These are phyloP conservation scores for Drosophila parthenogenetica DNA, from an alignment of 2,888 invertebrate genomes.

Conservation along the genomic window DNA sequence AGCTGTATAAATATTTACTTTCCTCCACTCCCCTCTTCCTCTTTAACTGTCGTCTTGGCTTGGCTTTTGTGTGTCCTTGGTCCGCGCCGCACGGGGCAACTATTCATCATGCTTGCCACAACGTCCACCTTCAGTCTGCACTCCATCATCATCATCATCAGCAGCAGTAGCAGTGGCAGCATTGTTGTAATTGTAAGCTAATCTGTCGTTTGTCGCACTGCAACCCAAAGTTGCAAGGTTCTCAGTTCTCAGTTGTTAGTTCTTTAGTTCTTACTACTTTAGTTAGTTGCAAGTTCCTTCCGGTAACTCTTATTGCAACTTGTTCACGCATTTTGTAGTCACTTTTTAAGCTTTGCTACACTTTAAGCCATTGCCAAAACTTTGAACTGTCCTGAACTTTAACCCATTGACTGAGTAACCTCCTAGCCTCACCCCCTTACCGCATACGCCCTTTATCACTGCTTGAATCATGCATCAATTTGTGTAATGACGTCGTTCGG, in stretches of 20 bases:
- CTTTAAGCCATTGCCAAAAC: conserved; percentile 46
- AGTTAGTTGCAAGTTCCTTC: conserved; percentile 17
- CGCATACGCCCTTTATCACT: not conserved
- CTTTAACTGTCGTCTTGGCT: not conserved
- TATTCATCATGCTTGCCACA: conserved; percentile 49
- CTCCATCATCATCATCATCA: conserved; percentile 27
- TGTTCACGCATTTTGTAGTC: conserved; percentile 37
- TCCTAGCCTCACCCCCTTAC: not conserved
- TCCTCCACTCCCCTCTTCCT: not conserved
- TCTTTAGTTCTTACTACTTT: conserved; percentile 1
- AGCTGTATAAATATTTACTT: conserved; percentile 56
- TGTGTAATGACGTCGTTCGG: conserved; percentile 49
- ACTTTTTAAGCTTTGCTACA: conserved; percentile 36
- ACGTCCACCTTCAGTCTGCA: conserved; percentile 6
- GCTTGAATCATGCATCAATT: conserved; percentile 40
- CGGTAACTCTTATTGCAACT: conserved; percentile 11
- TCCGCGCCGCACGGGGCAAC: conserved; percentile 17
- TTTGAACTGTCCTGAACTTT: conserved; percentile 53
- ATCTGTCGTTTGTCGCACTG: conserved; percentile 61
- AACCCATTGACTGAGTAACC: conserved; percentile 27
- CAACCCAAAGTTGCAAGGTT: conserved; percentile 9
- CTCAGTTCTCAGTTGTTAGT: conserved; percentile 18
- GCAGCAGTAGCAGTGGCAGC: conserved; percentile 1
- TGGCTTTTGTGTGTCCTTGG: conserved; percentile 29
- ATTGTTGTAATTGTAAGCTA: conserved; percentile 63